Base-by-base conservation (phyloP, 2,113 vertebrate species). In the Catharus bicknelli region DNA sequence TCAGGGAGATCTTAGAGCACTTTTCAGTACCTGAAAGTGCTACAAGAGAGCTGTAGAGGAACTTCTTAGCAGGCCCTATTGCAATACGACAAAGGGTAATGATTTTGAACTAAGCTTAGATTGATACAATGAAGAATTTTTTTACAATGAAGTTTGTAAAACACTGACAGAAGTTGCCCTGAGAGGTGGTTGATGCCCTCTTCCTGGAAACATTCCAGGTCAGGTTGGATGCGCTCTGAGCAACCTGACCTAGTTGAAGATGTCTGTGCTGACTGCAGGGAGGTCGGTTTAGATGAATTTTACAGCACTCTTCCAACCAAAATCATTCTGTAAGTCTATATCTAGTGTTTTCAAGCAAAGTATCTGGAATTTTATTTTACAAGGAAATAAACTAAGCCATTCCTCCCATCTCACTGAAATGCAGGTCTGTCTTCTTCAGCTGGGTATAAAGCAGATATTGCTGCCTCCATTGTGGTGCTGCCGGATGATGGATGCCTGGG, bases 61-160 rank as follows among this genome's bases (percentile, higher is more conserved):
- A 42, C 13, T 32, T 40, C 34, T 59, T 34, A 62, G 29, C 25
- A 26, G 25, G 13, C 16, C 20, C 29, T 82, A 4, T 34, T 11
- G n/a, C 30, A 16, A 6, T 54, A 34, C 0, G 0, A 40, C 19
- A 47, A 54, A 82, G 40, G 29, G 16, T 13, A 25, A 40, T 13
- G 29, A 29, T 61, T 75, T 61, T 34, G 47, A 67, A 30, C 13
- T 47, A 74, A 40, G n/a, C 4, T 59, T 29, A 59, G 18, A n/a
- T 22, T 74, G 45, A 40, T 61, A 34, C 9, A 34, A 66, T 1
- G 0, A 67, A 21, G 45, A 38, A 29, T 16, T 10, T 61, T 53
- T 67, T 30, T 67, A 26, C n/a, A 67, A 26, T 21, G 15, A 40
- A 30, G 9, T 43, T 82, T 43, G 47, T 68, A 32, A 54, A 61